Conservation (phyloP, 2,888 invertebrate species). For the Agriopis aurantiaria region DNA sequence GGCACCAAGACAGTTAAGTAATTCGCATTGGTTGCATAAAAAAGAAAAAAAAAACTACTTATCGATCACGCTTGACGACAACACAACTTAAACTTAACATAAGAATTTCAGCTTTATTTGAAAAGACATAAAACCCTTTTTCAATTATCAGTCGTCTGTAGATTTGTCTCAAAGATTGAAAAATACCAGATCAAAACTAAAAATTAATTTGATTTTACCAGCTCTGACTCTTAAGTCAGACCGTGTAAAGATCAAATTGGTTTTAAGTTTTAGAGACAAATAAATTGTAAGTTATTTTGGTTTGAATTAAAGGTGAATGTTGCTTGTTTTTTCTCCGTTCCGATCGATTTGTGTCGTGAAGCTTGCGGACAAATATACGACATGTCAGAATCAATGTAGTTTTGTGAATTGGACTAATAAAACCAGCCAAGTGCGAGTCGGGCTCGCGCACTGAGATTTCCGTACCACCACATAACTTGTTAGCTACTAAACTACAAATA, state of each 20-base stretch:
- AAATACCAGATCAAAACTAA: slow-evolving; percentile 3
- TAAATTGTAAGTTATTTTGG: slow-evolving; percentile 7
- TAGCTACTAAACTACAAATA: no score
- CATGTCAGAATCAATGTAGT: slow-evolving; percentile 19
- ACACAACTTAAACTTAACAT: slow-evolving; percentile 8
- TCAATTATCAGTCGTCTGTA: not conserved
- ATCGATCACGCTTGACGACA: slow-evolving; percentile 53
- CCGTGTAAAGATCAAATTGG: no score
- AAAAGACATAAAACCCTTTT: not conserved
- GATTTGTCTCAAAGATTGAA: slow-evolving; percentile 22
- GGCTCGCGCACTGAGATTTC: no score
- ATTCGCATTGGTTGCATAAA: slow-evolving; percentile 18
- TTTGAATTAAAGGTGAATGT: not conserved
- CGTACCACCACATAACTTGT: no score
- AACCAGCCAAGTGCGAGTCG: no score
- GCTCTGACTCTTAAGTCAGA: no score
- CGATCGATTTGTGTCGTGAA: slow-evolving; percentile 29
- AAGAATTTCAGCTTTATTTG: not conserved
- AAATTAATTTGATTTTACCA: not conserved
- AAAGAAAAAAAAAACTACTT: slow-evolving; percentile 40
- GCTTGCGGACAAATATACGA: slow-evolving; percentile 15
- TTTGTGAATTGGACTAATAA: not conserved
- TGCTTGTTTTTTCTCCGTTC: slow-evolving; percentile 8
- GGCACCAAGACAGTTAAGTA: not conserved
- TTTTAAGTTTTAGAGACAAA: no score